These are phyloP conservation scores for Orcinus orca DNA, from an alignment of 2,113 vertebrate genomes.

Conservation along the genomic window DNA sequence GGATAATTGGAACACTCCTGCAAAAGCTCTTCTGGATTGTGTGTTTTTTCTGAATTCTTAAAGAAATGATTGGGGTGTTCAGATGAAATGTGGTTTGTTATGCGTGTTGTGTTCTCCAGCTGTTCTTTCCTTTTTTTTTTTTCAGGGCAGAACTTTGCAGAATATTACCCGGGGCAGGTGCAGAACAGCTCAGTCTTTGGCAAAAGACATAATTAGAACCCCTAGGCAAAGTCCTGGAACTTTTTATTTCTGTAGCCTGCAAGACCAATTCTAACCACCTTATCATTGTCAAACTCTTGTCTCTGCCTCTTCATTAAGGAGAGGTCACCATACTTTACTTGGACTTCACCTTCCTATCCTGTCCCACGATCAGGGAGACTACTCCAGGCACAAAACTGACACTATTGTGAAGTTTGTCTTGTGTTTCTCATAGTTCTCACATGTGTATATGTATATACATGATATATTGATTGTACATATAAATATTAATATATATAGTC, in stretches of 20 bases:
- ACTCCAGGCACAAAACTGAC: not conserved
- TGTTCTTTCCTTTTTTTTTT: not conserved
- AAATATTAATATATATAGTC: not conserved
- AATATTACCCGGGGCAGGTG: not conserved
- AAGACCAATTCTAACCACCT: not conserved
- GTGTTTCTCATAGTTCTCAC: not conserved
- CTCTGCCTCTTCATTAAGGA: not conserved
- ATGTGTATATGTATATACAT: no score
- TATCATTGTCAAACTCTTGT: not conserved
- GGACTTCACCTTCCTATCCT: not conserved
- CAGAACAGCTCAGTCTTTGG: not conserved
- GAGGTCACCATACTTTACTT: not conserved
- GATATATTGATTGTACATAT: not conserved
- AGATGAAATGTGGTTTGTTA: not conserved
- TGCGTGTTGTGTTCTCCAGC: not conserved
- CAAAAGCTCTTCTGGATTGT: not conserved
- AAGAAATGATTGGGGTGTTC: not conserved
- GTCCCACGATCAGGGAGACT: not conserved
- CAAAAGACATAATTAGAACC: not conserved
- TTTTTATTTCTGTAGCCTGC: not conserved
- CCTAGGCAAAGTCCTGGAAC: not conserved
- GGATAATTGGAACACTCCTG: not conserved
- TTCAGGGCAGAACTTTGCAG: not conserved
- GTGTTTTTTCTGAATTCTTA: not conserved
- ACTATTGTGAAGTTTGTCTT: not conserved